Evolutionary conservation across 2,888 invertebrate genomes (phyloP), one percentile per base, ranked within the genome.

Genomic region (Tholera decimalis): DNA sequence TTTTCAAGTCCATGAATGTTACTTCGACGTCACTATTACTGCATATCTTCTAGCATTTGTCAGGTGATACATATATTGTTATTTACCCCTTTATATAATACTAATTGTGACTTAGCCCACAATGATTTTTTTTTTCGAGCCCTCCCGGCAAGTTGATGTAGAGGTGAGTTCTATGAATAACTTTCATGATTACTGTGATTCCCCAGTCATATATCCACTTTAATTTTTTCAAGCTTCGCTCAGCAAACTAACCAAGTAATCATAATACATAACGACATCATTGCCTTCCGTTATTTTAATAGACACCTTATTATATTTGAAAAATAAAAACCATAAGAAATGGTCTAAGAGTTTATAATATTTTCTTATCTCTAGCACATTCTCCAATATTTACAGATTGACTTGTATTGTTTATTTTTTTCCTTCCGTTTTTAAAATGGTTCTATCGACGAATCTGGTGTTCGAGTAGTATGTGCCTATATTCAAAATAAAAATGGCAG

Each of bases 41-140:
- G 66, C 73, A 73, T 82, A 91, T 94, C 96, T 96, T 96, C 96
- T 94, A 96, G 96, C 96, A 95, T 96, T 96, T 96, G 96, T 95
- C 96, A 96, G 96, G 96, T 87, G 95, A 96, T 93, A 96, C 96
- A 92, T 90, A 92, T 90, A 56, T 79, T 93, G 93, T 93, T 93
- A 90, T 94, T 87, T 79, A 69, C 55, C 75, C 78, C 73, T 67
- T 75, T 69, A 77, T 76, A 56, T 74, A 67, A 66, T 70, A 77
- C 73, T 59, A 72, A 57, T 77, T 70, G 46, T 66, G 47, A 63
- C 57, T 68, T 69, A 59, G 64, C 60, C 67, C 58, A 74, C 59
- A 71, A 77, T 76, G 67, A 61, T 69, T 77, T 76, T 78, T 53
- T 83, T 76, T 80, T 68, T 56, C 82, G 83, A 86, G 85, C 85